Conservation (phyloP, 2,888 invertebrate genomes). For the Steinernema scapterisci region DNA sequence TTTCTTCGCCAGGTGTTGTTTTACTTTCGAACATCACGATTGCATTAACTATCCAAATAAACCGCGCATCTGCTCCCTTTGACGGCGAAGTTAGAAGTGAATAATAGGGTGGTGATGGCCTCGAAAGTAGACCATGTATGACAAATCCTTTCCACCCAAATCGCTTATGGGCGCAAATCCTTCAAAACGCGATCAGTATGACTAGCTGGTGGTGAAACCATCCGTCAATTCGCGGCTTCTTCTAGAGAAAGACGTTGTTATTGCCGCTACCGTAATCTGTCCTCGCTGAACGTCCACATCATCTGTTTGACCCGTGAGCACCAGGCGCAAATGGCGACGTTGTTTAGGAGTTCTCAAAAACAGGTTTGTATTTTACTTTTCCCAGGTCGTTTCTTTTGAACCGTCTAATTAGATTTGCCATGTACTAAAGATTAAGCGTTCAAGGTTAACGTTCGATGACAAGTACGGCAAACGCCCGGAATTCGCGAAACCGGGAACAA, state of each 20-base stretch:
- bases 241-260: background rate
- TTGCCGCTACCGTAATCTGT: constrained; percentile 5
- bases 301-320: too few relatives aligned
- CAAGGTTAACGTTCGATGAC: constrained; percentile 14
- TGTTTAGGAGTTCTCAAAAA: constrained; percentile 28
- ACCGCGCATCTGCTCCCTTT: background rate
- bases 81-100: background rate
- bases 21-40: background rate
- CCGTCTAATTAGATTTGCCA: constrained; percentile 24
- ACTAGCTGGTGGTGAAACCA: background rate
- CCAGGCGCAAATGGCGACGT: background rate
- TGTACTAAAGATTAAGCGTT: constrained; percentile 15
- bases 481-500: too few relatives aligned
- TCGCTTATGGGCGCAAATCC: constrained; percentile 31
- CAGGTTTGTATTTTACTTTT: constrained; percentile 22
- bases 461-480: background rate
- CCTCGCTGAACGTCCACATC: background rate
- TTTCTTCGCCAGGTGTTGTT: background rate
- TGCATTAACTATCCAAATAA: constrained; percentile 13
- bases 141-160: constrained; percentile 32
- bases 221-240: constrained; percentile 23
- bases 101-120: constrained; percentile 12
- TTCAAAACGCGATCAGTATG: constrained; percentile 18
- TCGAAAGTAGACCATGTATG: constrained; percentile 31
- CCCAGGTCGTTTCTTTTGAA: background rate